Percentiles rank a stretch among this genome's conserved stretches.
These are phyloP conservation scores for Minunthozetes semirufus DNA, from an alignment of 2,888 invertebrate genomes.

Conservation along the genomic window DNA sequence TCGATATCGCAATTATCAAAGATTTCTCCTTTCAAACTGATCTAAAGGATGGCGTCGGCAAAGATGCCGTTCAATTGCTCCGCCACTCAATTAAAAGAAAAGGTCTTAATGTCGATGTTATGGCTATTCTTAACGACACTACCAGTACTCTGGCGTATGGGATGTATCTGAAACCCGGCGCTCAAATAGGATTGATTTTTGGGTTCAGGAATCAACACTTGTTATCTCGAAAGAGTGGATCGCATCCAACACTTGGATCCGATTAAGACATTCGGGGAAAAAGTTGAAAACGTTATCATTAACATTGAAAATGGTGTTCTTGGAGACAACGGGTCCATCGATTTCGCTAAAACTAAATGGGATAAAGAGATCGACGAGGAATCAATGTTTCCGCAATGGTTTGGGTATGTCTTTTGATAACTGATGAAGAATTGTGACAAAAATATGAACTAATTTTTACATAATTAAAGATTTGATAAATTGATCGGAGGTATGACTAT, in stretches of 20 bases:
- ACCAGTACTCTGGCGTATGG: slow-evolving; percentile 62
- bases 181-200: slow-evolving; percentile 67
- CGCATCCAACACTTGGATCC: slow-evolving; percentile 53
- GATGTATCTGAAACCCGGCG: slow-evolving; percentile 58
- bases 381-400: slow-evolving; percentile 63
- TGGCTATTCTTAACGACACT: slow-evolving; percentile 70
- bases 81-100: slow-evolving; percentile 55
- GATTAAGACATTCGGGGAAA: slow-evolving; percentile 19
- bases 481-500: slow-evolving; percentile 72
- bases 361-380: slow-evolving; percentile 63
- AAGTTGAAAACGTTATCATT: slow-evolving; percentile 56
- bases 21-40: too few species aligned
- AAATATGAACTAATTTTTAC: background rate
- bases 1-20: slow-evolving; percentile 64
- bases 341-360: slow-evolving; percentile 66
- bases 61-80: slow-evolving; percentile 64
- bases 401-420: slow-evolving; percentile 57
- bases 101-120: slow-evolving; percentile 57
- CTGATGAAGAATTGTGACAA: too few species aligned
- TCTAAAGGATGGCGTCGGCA: too few species aligned
- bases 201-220: slow-evolving; percentile 74
- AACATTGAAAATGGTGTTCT: slow-evolving; percentile 79
- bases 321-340: slow-evolving; percentile 70
- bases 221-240: slow-evolving; percentile 66
- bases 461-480: slow-evolving; percentile 64